Conservation (phyloP, 1,140 invertebrate species). For the Platyura marginata region DNA sequence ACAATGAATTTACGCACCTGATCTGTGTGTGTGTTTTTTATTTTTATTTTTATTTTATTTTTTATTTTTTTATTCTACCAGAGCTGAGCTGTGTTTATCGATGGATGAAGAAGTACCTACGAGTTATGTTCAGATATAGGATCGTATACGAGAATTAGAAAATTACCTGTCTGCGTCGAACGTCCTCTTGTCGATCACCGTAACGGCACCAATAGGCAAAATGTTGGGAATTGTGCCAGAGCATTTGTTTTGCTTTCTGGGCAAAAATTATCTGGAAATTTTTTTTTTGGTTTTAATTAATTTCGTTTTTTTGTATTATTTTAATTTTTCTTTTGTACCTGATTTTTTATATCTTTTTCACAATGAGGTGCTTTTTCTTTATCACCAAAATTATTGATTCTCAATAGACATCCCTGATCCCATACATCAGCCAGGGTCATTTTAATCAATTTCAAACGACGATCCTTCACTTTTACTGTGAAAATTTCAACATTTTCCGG, state of each 20-base stretch:
- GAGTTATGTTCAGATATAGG: too few species aligned
- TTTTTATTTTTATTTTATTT: too few species aligned
- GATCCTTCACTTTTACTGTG: conserved; percentile 38
- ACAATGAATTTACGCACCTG: too few species aligned
- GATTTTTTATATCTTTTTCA: conserved; percentile 42
- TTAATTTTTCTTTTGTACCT: conserved; percentile 23
- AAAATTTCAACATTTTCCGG: conserved; percentile 43
- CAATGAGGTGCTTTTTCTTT: conserved; percentile 39
- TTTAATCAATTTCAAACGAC: conserved; percentile 35
- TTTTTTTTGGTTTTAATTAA: neutral
- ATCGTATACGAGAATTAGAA: too few species aligned
- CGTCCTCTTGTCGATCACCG: conserved; percentile 38
- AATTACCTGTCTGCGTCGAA: conserved; percentile 40
- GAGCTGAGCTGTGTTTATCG: too few species aligned
- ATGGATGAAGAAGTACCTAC: too few species aligned
- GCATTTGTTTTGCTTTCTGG: conserved; percentile 20
- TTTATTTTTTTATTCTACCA: too few species aligned
- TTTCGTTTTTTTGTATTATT: conserved; percentile 5
- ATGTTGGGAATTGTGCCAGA: conserved; percentile 46
- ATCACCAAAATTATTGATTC: conserved; percentile 49
- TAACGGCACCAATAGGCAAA: conserved; percentile 48
- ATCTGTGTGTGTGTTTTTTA: too few species aligned
- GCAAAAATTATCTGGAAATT: conserved; percentile 18
- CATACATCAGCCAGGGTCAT: conserved; percentile 41
- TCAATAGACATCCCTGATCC: conserved; percentile 38